Evolutionary conservation across 2,113 vertebrate genomes (phyloP).

Genomic region (Sorex araneus): DNA sequence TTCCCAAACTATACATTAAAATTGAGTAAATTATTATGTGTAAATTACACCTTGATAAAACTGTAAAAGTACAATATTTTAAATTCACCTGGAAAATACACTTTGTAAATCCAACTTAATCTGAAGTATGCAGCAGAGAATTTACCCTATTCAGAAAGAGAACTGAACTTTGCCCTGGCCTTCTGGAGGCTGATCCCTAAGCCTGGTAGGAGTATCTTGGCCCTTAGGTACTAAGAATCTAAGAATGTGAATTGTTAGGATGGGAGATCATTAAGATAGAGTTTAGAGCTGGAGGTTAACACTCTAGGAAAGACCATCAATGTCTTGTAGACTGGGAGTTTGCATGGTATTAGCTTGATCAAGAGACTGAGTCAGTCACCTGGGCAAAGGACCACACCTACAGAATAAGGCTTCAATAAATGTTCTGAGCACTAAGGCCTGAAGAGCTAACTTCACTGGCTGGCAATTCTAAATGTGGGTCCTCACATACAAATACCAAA

Average conservation of each 20-base stretch:
- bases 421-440: background rate
- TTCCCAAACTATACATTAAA: constrained; percentile 16
- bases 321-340: background rate
- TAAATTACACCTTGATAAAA: constrained; percentile 11
- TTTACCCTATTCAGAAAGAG: constrained; percentile 53
- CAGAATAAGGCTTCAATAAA: background rate
- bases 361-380: background rate
- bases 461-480: background rate
- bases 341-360: background rate
- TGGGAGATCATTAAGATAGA: background rate
- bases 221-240: background rate
- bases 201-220: background rate
- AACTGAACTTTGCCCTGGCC: constrained; percentile 33
- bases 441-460: background rate
- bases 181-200: constrained; percentile 21
- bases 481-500: background rate
- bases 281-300: background rate
- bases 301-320: constrained; percentile 16
- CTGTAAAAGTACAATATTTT: constrained; percentile 22
- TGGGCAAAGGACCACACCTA: background rate
- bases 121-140: constrained; percentile 2
- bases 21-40: background rate
- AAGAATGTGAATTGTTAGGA: background rate
- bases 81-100: constrained; percentile 17
- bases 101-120: constrained; percentile 62